Evolutionary conservation across 30 jellyfish, hydroid and myxozoan species (phyloP), one percentile per base, ranked within the genome.

Genomic region (Chrysaora quinquecirrha): DNA sequence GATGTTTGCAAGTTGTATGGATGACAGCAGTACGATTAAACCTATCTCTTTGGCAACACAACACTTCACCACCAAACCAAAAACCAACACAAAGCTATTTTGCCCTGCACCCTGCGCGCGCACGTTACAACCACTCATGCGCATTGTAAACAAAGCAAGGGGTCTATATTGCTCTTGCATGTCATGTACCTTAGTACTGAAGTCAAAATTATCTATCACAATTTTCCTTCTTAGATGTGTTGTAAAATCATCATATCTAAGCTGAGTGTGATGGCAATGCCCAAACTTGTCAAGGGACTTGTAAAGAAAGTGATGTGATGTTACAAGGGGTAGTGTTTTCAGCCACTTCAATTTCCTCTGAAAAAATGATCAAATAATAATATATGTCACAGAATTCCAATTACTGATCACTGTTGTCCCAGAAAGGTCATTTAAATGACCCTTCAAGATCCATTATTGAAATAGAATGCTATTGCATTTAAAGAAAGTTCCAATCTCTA

Each of bases 161-260:
- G 75, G 75, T 63, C 86, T 66, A 74, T 74, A 31, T 75, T 74
- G 75, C n/a, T 71, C 83, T 43, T 73, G 32, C 83, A 71, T 71
- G 66, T 22, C 11, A 46, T 71, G 83, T 21, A 71, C 83, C 19
- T 34, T 43, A 30, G 83, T 71, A 14, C 34, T 2, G 19, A 25
- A 43, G 34, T 71, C 83, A 4, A 71, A 43, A 34, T 71, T 30
- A 22, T 70, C 82, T 27, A 64, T n/a, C 3, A 30, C 47, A 21
- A 64, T 21, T 64, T 64, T 64, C 16, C 77, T 38, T 38, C 11
- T 6, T 3, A 14, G 6, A 3, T 6, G 6, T 38, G 54, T 14
- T 38, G 6, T 6, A 38, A 38, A 38, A 14, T 6, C 14, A 38
- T 38, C 14, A 14, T 38, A 6, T 38, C 54, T 6, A 6, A 38